phyloP scores from a whole-genome alignment of 2,797 vertebrate genomes.

The Halcyon smyrnensis region DNA sequence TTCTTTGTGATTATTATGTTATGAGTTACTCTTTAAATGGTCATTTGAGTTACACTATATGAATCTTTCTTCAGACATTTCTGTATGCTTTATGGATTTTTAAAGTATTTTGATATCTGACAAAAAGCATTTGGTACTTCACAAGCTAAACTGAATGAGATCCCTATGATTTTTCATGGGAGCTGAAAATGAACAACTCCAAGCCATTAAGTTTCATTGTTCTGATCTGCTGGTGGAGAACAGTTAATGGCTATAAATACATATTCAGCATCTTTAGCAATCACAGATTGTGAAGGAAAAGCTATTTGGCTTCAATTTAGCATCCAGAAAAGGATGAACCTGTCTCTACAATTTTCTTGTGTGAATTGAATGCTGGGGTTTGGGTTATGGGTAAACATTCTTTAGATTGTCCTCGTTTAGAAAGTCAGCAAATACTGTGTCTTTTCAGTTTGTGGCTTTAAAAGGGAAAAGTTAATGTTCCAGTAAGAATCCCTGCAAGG shows the following conservation, averaged over 20 bases:
- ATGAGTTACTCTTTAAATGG: not conserved
- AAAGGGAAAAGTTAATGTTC: conserved; percentile 68
- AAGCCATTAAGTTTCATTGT: not conserved
- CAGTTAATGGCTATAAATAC: not conserved
- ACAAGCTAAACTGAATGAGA: not conserved
- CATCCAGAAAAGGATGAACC: not conserved
- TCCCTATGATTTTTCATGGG: not conserved
- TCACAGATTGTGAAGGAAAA: not conserved
- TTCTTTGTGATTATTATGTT: not conserved
- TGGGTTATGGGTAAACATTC: not conserved
- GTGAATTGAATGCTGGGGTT: not conserved
- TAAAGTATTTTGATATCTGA: not conserved
- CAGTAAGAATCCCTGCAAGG: conserved; percentile 25
- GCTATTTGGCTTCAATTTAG: not conserved
- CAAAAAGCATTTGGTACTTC: not conserved
- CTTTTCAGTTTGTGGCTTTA: conserved; percentile 38
- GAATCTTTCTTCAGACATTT: not conserved
- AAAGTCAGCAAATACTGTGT: conserved; percentile 27
- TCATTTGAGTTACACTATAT: not conserved
- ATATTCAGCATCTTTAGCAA: not conserved
- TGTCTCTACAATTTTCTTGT: not conserved
- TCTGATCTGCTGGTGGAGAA: not conserved
- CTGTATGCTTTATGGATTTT: not conserved
- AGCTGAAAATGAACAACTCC: not conserved
- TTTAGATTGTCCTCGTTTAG: conserved; percentile 5